These are phyloP conservation scores for Crypturellus undulatus DNA, from an alignment of 2,113 vertebrate species.

Conservation along the genomic window DNA sequence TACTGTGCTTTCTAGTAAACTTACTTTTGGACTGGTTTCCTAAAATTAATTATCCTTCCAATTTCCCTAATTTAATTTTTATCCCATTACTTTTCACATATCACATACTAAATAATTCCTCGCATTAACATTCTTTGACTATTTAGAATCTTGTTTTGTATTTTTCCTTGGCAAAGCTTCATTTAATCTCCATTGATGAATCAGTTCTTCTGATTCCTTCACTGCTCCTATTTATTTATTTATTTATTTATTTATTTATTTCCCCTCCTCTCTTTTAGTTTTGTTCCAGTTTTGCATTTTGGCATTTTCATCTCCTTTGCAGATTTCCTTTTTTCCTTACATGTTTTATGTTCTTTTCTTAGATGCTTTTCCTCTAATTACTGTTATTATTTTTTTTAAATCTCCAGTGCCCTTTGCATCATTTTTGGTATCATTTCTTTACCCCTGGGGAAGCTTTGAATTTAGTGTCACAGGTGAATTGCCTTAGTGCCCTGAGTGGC, in stretches of 20 bases:
- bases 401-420: not conserved
- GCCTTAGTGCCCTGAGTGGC: slow-evolving; percentile 17
- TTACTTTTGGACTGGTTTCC: not conserved
- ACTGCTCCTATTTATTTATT: not conserved
- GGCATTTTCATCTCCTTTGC: not conserved
- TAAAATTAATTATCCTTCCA: not conserved
- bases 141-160: not conserved
- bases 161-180: not conserved
- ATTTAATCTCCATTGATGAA: not conserved
- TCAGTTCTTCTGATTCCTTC: not conserved
- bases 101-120: not conserved
- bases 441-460: not conserved
- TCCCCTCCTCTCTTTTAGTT: not conserved
- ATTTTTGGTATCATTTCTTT: not conserved
- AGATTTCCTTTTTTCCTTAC: not conserved
- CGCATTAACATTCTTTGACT: not conserved
- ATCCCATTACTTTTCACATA: not conserved
- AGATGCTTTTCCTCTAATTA: not conserved
- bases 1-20: not conserved
- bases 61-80: not conserved
- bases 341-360: not conserved
- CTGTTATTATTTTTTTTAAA: not conserved
- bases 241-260: not conserved
- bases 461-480: slow-evolving; percentile 24
- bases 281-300: not conserved